These are phyloP conservation scores for Isichthys henryi DNA, from an alignment of 2,113 vertebrate species.

Conservation along the genomic window DNA sequence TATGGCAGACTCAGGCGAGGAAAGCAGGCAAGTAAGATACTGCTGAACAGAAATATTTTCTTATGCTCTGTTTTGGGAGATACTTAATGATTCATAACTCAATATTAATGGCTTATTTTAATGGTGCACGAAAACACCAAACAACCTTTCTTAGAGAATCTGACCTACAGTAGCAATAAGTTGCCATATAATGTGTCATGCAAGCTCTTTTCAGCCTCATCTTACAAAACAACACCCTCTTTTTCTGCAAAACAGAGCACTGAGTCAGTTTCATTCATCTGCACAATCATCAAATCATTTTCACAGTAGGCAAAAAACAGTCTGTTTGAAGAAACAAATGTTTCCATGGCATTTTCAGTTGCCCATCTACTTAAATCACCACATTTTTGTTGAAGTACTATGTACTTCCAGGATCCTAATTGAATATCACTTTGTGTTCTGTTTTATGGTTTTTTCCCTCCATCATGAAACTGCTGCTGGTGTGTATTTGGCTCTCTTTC, in stretches of 20 bases:
- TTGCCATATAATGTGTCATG: neutral
- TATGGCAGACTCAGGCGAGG: neutral
- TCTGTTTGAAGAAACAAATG: neutral
- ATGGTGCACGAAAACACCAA: neutral
- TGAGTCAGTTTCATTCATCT: neutral
- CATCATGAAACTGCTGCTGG: neutral
- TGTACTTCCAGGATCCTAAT: neutral
- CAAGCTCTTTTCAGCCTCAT: neutral
- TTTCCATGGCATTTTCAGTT: neutral
- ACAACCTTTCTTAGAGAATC: neutral
- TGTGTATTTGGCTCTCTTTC: neutral
- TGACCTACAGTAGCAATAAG: neutral
- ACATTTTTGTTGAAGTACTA: neutral
- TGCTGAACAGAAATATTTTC: neutral
- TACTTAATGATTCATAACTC: slow-evolving; percentile 1
- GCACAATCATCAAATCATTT: neutral
- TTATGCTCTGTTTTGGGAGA: neutral
- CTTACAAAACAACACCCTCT: neutral
- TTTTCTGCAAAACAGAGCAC: neutral
- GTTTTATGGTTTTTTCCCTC: neutral
- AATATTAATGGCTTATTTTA: slow-evolving; percentile 6
- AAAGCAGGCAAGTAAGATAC: neutral
- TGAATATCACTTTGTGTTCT: neutral
- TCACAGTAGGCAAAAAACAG: neutral
- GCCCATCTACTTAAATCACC: neutral